phyloP scores from a whole-genome alignment of 2,797 vertebrate genomes.

The Morus bassanus region DNA sequence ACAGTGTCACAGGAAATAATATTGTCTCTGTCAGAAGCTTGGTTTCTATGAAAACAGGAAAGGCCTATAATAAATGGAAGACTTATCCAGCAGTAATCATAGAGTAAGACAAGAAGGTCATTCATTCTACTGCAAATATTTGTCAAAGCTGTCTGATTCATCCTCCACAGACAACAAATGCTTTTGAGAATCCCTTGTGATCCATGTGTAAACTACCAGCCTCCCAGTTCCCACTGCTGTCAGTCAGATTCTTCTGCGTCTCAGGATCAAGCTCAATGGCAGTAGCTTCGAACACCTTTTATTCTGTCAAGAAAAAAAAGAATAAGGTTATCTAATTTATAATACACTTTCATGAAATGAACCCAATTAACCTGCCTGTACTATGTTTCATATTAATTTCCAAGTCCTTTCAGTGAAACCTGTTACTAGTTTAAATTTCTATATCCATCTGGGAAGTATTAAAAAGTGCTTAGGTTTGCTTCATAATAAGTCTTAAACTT shows the following conservation, averaged over 20 bases:
- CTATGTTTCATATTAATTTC: constrained; percentile 1
- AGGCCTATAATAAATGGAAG: neutral
- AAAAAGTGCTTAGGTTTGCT: neutral
- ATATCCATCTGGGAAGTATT: neutral
- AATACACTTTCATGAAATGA: neutral
- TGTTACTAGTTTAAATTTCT: constrained; percentile 20
- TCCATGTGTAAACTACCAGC: neutral
- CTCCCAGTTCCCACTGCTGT: neutral
- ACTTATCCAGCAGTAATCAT: neutral
- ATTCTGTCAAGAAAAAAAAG: neutral
- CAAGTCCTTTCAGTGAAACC: constrained; percentile 2
- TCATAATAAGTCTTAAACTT: neutral
- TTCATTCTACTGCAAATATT: constrained; percentile 5
- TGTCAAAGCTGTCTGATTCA: neutral
- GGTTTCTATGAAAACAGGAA: neutral
- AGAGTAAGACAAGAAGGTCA: neutral
- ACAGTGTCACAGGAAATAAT: neutral
- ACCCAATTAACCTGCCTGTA: constrained; percentile 32
- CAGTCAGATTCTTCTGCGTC: neutral
- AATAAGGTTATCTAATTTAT: neutral
- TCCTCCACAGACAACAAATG: neutral
- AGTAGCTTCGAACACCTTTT: neutral
- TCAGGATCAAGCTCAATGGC: neutral
- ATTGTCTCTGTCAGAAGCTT: neutral
- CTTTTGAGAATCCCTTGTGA: neutral